Conservation (phyloP, 2,113 vertebrate species). For the Semicossyphus pulcher region DNA sequence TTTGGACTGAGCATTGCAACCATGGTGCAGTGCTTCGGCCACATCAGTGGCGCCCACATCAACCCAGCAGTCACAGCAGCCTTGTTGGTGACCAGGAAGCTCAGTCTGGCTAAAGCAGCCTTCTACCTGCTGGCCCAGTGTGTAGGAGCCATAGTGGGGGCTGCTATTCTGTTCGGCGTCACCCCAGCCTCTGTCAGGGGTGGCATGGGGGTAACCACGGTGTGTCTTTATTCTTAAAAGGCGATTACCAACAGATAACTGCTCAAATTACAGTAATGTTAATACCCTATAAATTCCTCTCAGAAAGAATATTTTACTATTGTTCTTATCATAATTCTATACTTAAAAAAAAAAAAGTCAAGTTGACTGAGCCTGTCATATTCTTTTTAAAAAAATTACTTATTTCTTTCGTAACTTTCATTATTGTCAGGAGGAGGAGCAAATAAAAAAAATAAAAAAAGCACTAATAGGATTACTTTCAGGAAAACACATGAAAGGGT, state of each 20-base stretch:
- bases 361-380: no score
- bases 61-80: conserved; percentile 91
- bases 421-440: no score
- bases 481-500: no score
- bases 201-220: conserved; percentile 88
- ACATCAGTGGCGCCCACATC: conserved; percentile 92
- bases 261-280: background rate
- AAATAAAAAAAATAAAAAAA: no score
- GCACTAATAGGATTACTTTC: no score
- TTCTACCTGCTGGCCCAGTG: conserved; percentile 93
- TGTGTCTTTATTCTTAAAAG: conserved; percentile 45
- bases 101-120: conserved; percentile 89
- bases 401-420: no score
- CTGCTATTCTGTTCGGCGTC: conserved; percentile 89
- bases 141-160: conserved; percentile 88
- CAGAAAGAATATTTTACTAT: background rate
- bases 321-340: background rate
- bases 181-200: conserved; percentile 87
- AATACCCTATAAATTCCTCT: background rate
- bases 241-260: background rate
- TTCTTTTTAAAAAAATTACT: no score
- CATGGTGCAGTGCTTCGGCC: conserved; percentile 92
- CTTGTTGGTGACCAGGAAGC: conserved; percentile 90
- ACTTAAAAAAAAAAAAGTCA: no score
- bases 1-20: conserved; percentile 93